phyloP scores from a whole-genome alignment of 2,113 vertebrate genomes.

The Trematomus loennbergii region DNA sequence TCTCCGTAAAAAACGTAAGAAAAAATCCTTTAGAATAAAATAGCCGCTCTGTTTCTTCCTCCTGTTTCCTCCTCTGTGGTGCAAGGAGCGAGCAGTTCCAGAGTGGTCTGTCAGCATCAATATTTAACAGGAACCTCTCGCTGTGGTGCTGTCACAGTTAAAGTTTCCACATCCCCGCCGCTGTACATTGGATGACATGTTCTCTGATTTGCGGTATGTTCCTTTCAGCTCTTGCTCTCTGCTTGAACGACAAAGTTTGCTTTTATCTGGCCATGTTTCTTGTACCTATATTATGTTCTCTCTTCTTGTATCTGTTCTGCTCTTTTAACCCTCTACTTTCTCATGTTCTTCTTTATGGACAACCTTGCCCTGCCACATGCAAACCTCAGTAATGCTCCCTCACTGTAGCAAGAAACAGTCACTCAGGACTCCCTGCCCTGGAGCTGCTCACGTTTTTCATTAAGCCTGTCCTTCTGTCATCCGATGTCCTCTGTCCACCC shows the following conservation, averaged over 20 bases:
- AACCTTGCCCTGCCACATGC: conserved; percentile 9
- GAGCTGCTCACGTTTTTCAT: conserved; percentile 37
- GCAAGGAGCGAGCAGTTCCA: conserved; percentile 49
- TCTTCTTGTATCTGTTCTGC: neutral
- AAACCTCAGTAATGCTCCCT: conserved; percentile 19
- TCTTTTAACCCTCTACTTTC: neutral
- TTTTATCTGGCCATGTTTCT: conserved; percentile 6
- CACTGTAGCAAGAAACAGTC: conserved; percentile 20
- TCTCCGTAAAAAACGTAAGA: conserved; percentile 13
- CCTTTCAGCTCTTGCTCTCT: neutral
- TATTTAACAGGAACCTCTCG: conserved; percentile 72
- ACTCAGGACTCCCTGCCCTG: conserved; percentile 26
- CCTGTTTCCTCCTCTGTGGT: conserved; percentile 31
- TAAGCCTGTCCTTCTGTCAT: conserved; percentile 44
- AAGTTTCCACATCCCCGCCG: conserved; percentile 46
- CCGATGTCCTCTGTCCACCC: conserved; percentile 42
- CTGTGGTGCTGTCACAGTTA: conserved; percentile 65
- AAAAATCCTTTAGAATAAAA: conserved; percentile 42
- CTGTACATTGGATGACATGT: conserved; percentile 20
- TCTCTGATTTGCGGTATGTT: conserved; percentile 22
- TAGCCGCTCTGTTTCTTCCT: conserved; percentile 31
- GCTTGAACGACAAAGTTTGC: neutral
- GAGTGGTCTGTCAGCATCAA: conserved; percentile 68
- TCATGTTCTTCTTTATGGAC: neutral
- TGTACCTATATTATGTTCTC: neutral